phyloP scores from a whole-genome alignment of 2,888 invertebrate species.

The Caenorhabditis japonica region DNA sequence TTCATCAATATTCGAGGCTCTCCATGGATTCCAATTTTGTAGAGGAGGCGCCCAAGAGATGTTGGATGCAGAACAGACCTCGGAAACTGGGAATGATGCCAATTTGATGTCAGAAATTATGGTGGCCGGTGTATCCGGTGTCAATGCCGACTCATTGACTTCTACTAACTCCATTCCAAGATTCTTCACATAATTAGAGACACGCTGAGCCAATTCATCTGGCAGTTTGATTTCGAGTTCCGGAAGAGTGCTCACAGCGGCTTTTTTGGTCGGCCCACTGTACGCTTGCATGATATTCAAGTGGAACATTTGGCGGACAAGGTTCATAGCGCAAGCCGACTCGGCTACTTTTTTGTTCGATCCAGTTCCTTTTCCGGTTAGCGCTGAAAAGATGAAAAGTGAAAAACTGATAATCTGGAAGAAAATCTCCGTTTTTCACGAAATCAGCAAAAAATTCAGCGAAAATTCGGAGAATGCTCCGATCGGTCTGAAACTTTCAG shows the following conservation, averaged over 20 bases:
- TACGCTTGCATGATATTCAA: conserved; percentile 55
- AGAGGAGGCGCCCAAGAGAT: conserved; percentile 97
- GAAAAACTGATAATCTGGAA: not conserved
- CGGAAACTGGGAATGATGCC: conserved; percentile 83
- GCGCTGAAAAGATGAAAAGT: conserved; percentile 74
- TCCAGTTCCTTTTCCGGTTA: conserved; percentile 89
- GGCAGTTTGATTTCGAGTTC: conserved; percentile 83
- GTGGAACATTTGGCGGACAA: conserved; percentile 81
- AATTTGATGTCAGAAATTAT: conserved; percentile 81
- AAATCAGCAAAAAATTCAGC: too few relatives aligned
- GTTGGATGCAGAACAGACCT: conserved; percentile 82
- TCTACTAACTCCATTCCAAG: conserved; percentile 59
- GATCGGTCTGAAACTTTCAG: too few relatives aligned
- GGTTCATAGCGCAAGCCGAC: conserved; percentile 93
- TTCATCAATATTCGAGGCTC: conserved; percentile 94
- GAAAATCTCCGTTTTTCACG: not conserved
- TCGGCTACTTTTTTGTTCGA: conserved; percentile 97
- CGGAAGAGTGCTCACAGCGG: conserved; percentile 68
- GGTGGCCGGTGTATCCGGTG: conserved; percentile 78
- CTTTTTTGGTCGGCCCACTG: conserved; percentile 46
- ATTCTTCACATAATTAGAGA: conserved; percentile 73
- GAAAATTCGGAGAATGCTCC: too few relatives aligned
- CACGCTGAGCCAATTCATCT: conserved; percentile 82
- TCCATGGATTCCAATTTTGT: conserved; percentile 98
- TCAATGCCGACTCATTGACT: conserved; percentile 71